Evolutionary conservation across 2,113 vertebrate species (phyloP).

Genomic region (Odontophorus gujanensis): DNA sequence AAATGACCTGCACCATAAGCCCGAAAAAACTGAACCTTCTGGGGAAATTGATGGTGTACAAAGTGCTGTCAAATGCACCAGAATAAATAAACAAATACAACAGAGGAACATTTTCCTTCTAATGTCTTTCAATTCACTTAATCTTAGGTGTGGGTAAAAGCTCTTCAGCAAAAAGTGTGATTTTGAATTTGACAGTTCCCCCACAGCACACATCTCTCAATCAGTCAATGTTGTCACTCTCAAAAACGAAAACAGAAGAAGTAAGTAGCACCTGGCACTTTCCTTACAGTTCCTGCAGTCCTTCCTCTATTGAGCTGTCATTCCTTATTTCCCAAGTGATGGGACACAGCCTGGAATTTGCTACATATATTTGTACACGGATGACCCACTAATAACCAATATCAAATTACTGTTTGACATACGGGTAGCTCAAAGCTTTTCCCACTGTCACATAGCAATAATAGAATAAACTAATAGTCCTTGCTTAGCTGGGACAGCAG

Average conservation of each 20-base stretch:
- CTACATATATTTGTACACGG: background rate
- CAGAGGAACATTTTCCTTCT: background rate
- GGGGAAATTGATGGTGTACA: background rate
- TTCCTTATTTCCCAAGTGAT: background rate
- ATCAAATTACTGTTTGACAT: background rate
- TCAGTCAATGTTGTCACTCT: background rate
- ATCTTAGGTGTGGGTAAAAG: background rate
- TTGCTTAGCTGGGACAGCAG: background rate
- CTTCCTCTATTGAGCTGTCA: background rate
- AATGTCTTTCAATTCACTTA: background rate
- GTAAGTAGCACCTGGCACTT: constrained; percentile 9
- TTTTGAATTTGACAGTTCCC: background rate
- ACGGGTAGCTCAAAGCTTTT: background rate
- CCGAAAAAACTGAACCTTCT: background rate
- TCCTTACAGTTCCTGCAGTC: background rate
- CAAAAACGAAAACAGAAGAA: background rate
- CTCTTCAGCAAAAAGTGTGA: background rate
- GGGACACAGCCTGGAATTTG: background rate
- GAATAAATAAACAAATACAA: constrained; percentile 47
- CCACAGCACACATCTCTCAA: background rate
- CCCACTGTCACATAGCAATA: background rate
- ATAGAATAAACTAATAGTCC: background rate
- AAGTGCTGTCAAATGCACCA: background rate
- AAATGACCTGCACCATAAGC: background rate
- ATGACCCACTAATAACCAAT: background rate